These are phyloP conservation scores for Semibalanus balanoides DNA, from an alignment of 1,140 invertebrate genomes.

Conservation along the genomic window DNA sequence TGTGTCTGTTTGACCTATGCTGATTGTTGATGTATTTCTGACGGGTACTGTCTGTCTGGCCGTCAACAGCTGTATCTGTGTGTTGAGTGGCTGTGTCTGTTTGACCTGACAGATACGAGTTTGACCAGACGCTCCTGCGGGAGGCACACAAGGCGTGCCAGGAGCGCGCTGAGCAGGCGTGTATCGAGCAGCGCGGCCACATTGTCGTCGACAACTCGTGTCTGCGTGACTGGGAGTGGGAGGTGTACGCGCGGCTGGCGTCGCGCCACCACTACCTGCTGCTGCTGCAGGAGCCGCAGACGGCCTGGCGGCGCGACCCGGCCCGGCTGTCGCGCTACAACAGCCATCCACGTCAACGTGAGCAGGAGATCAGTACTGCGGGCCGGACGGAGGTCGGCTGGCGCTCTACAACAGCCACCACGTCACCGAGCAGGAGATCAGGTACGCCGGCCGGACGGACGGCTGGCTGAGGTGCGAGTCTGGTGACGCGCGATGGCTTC, in stretches of 20 bases:
- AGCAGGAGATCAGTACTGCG: slow-evolving; percentile 20
- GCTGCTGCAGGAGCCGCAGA: slow-evolving; percentile 28
- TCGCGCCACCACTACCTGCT: slow-evolving; percentile 24
- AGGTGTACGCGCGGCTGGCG: slow-evolving; percentile 26
- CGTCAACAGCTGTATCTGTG: too few relatives aligned
- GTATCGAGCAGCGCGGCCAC: slow-evolving; percentile 18
- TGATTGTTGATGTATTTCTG: too few relatives aligned
- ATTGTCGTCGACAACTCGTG: slow-evolving; percentile 33
- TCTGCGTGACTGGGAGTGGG: slow-evolving; percentile 28
- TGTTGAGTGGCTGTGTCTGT: too few relatives aligned
- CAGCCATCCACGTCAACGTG: slow-evolving; percentile 24
- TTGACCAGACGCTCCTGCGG: slow-evolving; percentile 22
- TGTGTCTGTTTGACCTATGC: too few relatives aligned
- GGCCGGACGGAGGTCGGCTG: slow-evolving; percentile 19
- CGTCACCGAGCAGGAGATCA: slow-evolving; percentile 22
- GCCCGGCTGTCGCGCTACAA: slow-evolving; percentile 24
- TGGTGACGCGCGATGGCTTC: too few relatives aligned
- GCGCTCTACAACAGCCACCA: slow-evolving; percentile 26
- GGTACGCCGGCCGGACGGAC: slow-evolving; percentile 8
- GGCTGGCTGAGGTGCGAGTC: too few relatives aligned
- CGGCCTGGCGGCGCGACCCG: slow-evolving; percentile 27
- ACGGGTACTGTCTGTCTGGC: too few relatives aligned
- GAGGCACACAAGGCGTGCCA: slow-evolving; percentile 26
- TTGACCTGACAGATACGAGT: slow-evolving; percentile 24
- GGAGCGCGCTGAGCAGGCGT: slow-evolving; percentile 18